Conservation (phyloP, 2,797 vertebrate genomes). For the Australoheros facetus region DNA sequence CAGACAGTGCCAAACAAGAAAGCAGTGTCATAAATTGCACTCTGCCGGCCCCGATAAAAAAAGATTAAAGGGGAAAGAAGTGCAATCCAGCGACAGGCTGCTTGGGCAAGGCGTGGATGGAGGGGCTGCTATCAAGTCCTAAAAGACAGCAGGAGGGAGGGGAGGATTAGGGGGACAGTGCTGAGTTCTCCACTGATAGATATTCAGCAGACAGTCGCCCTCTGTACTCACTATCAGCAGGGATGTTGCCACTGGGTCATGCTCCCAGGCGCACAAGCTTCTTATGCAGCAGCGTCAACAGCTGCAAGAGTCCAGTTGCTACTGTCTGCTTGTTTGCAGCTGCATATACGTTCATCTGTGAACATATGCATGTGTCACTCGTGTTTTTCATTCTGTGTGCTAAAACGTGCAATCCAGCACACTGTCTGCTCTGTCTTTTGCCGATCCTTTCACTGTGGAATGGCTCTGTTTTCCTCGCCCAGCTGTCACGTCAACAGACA, state of each 20-base stretch:
- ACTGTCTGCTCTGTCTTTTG: constrained; percentile 37
- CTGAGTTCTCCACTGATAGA: constrained; percentile 43
- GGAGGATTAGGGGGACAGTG: constrained; percentile 16
- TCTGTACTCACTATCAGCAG: constrained; percentile 41
- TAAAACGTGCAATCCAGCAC: constrained; percentile 48
- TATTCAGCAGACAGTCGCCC: constrained; percentile 38
- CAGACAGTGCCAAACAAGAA: constrained; percentile 48
- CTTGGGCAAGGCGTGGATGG: constrained; percentile 29
- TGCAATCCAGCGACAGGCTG: constrained; percentile 43
- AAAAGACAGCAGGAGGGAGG: constrained; percentile 34
- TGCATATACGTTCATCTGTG: constrained; percentile 20
- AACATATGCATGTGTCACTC: constrained; percentile 62
- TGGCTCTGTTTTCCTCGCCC: constrained; percentile 48
- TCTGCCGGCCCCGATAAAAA: constrained; percentile 45
- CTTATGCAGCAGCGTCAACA: constrained; percentile 60
- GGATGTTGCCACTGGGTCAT: constrained; percentile 54
- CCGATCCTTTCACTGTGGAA: constrained; percentile 21
- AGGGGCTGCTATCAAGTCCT: constrained; percentile 43
- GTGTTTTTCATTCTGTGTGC: constrained; percentile 28
- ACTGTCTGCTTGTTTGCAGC: constrained; percentile 37
- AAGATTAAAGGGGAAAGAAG: constrained; percentile 54
- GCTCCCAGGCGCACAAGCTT: constrained; percentile 50
- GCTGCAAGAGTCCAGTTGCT: constrained; percentile 71
- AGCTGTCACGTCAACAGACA: constrained; percentile 70
- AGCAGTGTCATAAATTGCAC: constrained; percentile 53